phyloP scores from a whole-genome alignment of 2,113 vertebrate genomes.

The Maccullochella peelii region DNA sequence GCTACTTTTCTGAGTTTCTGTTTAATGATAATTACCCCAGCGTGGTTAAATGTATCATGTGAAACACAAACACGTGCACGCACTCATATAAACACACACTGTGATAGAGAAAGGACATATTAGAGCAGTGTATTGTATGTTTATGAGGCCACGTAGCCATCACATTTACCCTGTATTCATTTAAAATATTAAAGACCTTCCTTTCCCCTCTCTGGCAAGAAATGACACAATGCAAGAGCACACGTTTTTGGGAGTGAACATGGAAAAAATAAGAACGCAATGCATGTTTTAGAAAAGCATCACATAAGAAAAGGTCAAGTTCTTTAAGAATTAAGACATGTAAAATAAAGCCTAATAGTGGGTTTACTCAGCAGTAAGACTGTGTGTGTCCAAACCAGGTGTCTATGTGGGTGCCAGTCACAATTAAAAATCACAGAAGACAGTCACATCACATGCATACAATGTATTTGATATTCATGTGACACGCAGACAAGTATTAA shows the following conservation, averaged over 20 bases:
- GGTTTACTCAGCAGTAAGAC: not conserved
- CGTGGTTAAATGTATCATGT: not conserved
- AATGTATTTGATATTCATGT: not conserved
- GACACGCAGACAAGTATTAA: constrained; percentile 14
- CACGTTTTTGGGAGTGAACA: constrained; percentile 16
- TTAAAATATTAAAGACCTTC: constrained; percentile 72
- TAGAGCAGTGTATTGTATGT: constrained; percentile 62
- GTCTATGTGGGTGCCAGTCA: not conserved
- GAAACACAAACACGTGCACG: not conserved
- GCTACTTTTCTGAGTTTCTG: not conserved
- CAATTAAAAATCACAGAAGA: not conserved
- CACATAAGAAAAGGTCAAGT: not conserved
- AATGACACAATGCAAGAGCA: constrained; percentile 22
- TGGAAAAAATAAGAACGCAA: not conserved
- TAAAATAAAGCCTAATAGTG: not conserved
- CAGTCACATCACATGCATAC: not conserved
- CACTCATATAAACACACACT: constrained; percentile 8
- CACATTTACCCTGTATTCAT: constrained; percentile 71
- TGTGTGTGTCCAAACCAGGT: not conserved
- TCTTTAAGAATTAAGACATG: not conserved
- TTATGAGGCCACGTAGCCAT: constrained; percentile 72
- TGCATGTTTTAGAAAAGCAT: not conserved
- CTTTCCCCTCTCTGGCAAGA: constrained; percentile 13
- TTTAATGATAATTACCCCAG: not conserved
- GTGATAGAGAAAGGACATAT: constrained; percentile 32